phyloP scores from a whole-genome alignment of 2,888 invertebrate genomes.

The Strigamia maritima region DNA sequence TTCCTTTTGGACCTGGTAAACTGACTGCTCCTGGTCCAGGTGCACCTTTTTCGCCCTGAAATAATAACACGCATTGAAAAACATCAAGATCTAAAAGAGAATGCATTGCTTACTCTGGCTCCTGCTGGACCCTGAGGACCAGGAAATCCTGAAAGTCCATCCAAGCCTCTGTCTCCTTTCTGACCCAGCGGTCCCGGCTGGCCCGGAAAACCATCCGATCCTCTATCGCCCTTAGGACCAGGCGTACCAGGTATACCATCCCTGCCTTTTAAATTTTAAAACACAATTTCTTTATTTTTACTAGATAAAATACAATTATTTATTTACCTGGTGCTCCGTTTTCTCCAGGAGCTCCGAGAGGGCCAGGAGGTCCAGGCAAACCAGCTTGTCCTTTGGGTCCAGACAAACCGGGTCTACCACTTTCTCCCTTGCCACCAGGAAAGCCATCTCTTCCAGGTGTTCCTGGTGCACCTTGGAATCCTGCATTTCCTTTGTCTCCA shows the following conservation, averaged over 20 bases:
- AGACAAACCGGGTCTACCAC: slow-evolving; percentile 56
- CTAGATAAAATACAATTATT: neutral
- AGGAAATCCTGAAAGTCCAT: slow-evolving; percentile 47
- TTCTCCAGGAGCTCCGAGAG: slow-evolving; percentile 44
- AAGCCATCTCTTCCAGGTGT: slow-evolving; percentile 52
- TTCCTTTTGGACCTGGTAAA: slow-evolving; percentile 64
- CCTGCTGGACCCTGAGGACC: slow-evolving; percentile 44
- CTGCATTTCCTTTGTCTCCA: slow-evolving; percentile 53
- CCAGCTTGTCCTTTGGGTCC: slow-evolving; percentile 58
- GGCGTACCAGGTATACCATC: slow-evolving; percentile 36
- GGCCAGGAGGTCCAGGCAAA: slow-evolving; percentile 47
- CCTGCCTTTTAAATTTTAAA: neutral
- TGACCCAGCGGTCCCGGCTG: slow-evolving; percentile 27
- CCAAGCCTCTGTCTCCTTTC: slow-evolving; percentile 48
- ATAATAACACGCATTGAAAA: neutral
- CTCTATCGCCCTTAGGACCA: slow-evolving; percentile 31
- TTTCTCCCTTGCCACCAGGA: slow-evolving; percentile 56
- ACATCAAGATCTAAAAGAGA: neutral
- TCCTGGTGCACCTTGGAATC: slow-evolving; percentile 43
- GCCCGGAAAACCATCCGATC: slow-evolving; percentile 36
- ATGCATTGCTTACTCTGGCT: neutral
- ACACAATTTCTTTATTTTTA: neutral
- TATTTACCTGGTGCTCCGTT: slow-evolving; percentile 43
- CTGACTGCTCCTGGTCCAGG: slow-evolving; percentile 52
- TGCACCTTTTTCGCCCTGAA: slow-evolving; percentile 37